A percentile compares a stretch with the other conserved stretches of the same genome.
Evolutionary conservation across 2,888 invertebrate genomes (phyloP).

Genomic region (Andrena chrysosceles): DNA sequence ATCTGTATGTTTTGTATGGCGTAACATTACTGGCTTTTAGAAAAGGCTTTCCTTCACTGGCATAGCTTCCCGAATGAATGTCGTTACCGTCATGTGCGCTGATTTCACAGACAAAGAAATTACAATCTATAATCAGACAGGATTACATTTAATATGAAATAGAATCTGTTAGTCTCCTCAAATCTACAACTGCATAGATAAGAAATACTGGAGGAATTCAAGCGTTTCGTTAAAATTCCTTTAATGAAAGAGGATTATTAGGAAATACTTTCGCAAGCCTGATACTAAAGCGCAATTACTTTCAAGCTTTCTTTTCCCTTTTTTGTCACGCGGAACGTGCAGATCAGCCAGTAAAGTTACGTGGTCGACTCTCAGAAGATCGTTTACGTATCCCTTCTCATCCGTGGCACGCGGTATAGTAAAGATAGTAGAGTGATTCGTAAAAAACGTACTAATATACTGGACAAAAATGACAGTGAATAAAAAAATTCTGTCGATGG

Average conservation of each 20-base stretch:
- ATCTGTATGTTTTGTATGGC: conserved; percentile 30
- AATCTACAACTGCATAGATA: not conserved
- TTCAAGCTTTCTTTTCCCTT: not conserved
- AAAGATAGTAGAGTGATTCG: conserved; percentile 49
- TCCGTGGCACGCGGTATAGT: conserved; percentile 49
- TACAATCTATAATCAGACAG: not conserved
- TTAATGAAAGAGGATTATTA: not conserved
- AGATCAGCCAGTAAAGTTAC: conserved; percentile 50
- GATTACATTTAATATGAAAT: not conserved
- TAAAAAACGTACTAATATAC: conserved; percentile 57
- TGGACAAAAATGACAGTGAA: conserved; percentile 55
- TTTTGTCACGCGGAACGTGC: not conserved
- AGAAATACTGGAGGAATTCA: not conserved
- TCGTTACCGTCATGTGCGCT: no score
- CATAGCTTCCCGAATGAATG: no score
- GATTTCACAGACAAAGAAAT: no score
- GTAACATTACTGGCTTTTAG: conserved; percentile 56
- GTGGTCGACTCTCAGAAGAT: conserved; percentile 25
- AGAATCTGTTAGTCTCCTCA: not conserved
- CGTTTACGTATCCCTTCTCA: conserved; percentile 21
- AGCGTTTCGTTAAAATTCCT: not conserved
- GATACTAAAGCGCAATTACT: no score
- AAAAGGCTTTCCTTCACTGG: conserved; percentile 3
- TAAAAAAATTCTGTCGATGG: conserved; percentile 50
- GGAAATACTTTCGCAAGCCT: not conserved